Evolutionary conservation across 2,797 vertebrate genomes (phyloP), one percentile per base, ranked within the genome.

Genomic region (Enteromius trimaculatus): DNA sequence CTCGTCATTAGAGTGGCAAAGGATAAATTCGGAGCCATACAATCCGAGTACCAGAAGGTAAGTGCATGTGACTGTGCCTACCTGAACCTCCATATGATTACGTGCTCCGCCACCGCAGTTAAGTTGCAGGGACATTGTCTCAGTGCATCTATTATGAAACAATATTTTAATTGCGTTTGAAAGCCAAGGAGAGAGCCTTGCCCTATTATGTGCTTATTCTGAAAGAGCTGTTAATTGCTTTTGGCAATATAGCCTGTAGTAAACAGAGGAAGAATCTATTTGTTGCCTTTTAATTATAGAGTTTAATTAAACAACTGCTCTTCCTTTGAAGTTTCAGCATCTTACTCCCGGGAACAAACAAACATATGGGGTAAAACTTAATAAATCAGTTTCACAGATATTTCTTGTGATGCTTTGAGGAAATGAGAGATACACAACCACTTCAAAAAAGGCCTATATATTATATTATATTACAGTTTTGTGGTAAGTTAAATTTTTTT

Each of bases 21-120:
- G 89, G 93, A 95, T 86, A 94, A 90, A 88, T 95, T 95, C 74
- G 93, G 90, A 89, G 90, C 92, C 85, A 87, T 94, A 87, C 92
- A 95, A 84, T 90, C 90, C 0, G 94, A 95, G 84, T 95, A 95
- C 80, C 92, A 94, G 88, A 95, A 95, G 94, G 95, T 95, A 93
- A 93, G 86, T 76, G 79, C 19, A 85, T 75, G 69, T 81, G 72
- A 64, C 64, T 68, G 31, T 51, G 19, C 21, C 79, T 23, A 29
- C 62, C 66, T 65, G 82, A 70, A 55, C 55, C 26, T 60, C 37
- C 21, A 14, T 60, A 71, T 21, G 51, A 65, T 65, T 74, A 76
- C 42, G 3, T 60, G 51, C 65, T 77, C 44, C 3, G 5, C 65
- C 65, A 51, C 34, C 3, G 6, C 3, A 77, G 47, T 60, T 72